These are phyloP conservation scores for Trialeurodes vaporariorum DNA, from an alignment of 1,140 invertebrate species.

Conservation along the genomic window DNA sequence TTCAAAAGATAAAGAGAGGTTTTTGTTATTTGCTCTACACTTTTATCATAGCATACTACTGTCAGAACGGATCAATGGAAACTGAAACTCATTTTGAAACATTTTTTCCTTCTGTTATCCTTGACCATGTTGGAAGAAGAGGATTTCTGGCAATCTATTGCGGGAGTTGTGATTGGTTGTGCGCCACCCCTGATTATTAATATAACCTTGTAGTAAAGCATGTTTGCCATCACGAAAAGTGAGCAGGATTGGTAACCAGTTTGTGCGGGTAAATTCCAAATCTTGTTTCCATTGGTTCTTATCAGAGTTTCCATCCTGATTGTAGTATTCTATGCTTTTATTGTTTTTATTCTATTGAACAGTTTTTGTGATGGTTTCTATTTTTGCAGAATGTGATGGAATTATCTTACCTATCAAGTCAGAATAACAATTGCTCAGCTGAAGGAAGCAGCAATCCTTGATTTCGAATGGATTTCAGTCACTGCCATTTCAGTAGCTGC, in stretches of 20 bases:
- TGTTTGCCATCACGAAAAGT: background rate
- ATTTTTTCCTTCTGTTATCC: too few relatives aligned
- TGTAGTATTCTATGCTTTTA: background rate
- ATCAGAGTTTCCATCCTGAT: background rate
- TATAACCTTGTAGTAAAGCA: background rate
- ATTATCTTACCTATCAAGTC: conserved; percentile 45
- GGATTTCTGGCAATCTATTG: too few relatives aligned
- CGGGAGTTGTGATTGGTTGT: too few relatives aligned
- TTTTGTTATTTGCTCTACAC: too few relatives aligned
- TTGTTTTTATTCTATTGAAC: background rate
- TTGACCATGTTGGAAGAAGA: too few relatives aligned
- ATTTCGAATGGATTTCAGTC: background rate
- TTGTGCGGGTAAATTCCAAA: too few relatives aligned
- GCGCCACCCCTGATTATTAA: too few relatives aligned
- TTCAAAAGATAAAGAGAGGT: too few relatives aligned
- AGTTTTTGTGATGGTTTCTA: background rate
- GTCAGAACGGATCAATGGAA: too few relatives aligned
- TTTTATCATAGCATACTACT: too few relatives aligned
- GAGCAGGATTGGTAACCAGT: background rate
- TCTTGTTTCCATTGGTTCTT: too few relatives aligned
- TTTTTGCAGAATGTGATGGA: conserved; percentile 37
- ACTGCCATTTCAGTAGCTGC: background rate
- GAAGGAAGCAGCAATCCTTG: conserved; percentile 19
- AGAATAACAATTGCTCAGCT: conserved; percentile 43
- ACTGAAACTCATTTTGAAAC: too few relatives aligned